A percentile compares a stretch with the other conserved stretches of the same genome.
Evolutionary conservation across 2,797 vertebrate species (phyloP).

Genomic region (Podargus strigoides): DNA sequence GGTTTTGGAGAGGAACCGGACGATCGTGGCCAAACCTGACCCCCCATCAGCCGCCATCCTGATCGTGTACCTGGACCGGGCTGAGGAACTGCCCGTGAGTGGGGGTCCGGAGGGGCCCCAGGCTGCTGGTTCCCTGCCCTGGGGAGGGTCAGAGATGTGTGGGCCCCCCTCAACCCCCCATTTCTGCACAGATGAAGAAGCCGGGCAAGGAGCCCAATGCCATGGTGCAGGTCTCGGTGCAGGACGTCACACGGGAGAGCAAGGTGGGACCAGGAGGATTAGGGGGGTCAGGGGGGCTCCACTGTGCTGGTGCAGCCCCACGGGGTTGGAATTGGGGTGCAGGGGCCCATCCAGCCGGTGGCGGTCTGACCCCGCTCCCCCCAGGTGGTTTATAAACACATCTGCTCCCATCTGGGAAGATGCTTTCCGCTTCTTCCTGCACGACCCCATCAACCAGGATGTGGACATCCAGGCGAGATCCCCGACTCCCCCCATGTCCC

Average conservation of each 20-base stretch:
- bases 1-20: conserved; percentile 86
- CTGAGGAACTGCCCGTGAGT: conserved; percentile 88
- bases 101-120: too few species aligned
- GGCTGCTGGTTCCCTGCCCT: background rate
- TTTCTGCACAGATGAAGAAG: conserved; percentile 82
- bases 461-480: conserved; percentile 81
- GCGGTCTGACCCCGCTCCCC: background rate
- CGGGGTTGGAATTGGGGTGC: background rate
- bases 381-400: conserved; percentile 82
- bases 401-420: conserved; percentile 86
- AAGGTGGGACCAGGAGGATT: conserved; percentile 68
- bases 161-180: background rate
- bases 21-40: conserved; percentile 78
- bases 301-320: too few species aligned
- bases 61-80: conserved; percentile 88
- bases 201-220: conserved; percentile 88
- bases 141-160: background rate
- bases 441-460: conserved; percentile 85
- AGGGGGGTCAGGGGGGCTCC: background rate
- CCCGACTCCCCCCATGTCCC: background rate
- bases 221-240: conserved; percentile 86
- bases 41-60: conserved; percentile 88
- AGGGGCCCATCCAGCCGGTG: background rate
- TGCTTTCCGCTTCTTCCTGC: conserved; percentile 92
- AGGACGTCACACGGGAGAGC: conserved; percentile 88